phyloP scores from a whole-genome alignment of 2,888 invertebrate species.

The Coenonympha arcania region DNA sequence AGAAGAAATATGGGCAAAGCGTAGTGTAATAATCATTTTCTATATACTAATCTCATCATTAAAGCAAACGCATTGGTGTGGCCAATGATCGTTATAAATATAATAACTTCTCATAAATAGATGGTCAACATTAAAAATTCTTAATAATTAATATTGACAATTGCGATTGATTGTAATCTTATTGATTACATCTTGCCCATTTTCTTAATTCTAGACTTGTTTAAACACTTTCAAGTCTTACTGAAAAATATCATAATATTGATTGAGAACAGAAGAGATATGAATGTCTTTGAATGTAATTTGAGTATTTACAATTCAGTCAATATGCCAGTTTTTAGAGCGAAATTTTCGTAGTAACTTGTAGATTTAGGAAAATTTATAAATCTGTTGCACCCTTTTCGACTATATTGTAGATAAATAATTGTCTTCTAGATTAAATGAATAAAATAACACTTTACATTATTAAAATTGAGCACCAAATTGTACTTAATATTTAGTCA shows the following conservation, averaged over 20 bases:
- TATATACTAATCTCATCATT: too few relatives aligned
- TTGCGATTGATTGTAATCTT: too few relatives aligned
- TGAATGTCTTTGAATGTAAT: not conserved
- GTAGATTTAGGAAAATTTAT: constrained; percentile 49
- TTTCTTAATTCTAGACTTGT: too few relatives aligned
- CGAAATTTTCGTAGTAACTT: constrained; percentile 22
- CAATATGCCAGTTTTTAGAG: constrained; percentile 20
- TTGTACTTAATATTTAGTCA: constrained; percentile 74
- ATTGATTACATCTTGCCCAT: too few relatives aligned
- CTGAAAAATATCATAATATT: not conserved
- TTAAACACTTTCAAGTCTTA: not conserved
- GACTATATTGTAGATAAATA: constrained; percentile 66
- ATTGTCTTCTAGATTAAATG: constrained; percentile 54
- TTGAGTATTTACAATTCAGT: too few relatives aligned
- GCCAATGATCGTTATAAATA: too few relatives aligned
- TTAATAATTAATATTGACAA: too few relatives aligned
- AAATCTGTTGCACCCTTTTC: constrained; percentile 53
- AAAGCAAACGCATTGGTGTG: too few relatives aligned
- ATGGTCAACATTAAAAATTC: too few relatives aligned
- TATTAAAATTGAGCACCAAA: constrained; percentile 72
- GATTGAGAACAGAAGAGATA: not conserved
- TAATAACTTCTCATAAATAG: too few relatives aligned
- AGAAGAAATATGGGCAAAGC: too few relatives aligned
- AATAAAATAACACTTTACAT: constrained; percentile 65
- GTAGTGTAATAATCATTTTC: too few relatives aligned